These are phyloP conservation scores for Lepilemur septentrionalis DNA, from an alignment of 2,797 vertebrate species.

Conservation along the genomic window DNA sequence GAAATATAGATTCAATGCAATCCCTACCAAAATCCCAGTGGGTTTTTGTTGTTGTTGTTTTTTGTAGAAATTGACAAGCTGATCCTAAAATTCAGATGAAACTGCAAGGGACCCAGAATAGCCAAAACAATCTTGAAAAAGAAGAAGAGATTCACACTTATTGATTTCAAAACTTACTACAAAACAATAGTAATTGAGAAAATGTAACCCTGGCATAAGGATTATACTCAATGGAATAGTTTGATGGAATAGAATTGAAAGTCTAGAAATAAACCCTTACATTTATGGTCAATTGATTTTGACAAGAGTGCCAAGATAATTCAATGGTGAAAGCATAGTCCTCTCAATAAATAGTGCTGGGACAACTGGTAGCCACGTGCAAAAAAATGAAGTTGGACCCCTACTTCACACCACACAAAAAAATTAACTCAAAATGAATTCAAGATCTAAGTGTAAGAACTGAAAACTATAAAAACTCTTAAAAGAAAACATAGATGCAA, in stretches of 20 bases:
- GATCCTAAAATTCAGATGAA: background rate
- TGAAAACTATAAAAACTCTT: background rate
- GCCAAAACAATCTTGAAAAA: background rate
- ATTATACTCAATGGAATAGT: background rate
- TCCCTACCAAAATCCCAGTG: background rate
- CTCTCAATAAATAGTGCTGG: background rate
- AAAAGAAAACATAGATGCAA: background rate
- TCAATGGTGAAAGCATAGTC: background rate
- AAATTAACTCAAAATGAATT: background rate
- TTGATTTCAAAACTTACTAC: background rate
- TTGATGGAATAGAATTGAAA: background rate
- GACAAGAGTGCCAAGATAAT: background rate
- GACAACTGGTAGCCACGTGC: background rate
- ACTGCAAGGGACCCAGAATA: background rate
- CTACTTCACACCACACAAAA: background rate
- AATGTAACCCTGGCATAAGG: background rate
- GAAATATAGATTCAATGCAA: background rate
- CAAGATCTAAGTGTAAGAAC: background rate
- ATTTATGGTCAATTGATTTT: background rate
- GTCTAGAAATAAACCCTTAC: background rate
- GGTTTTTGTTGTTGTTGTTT: background rate
- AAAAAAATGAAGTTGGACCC: background rate
- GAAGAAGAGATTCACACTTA: background rate
- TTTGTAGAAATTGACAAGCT: background rate
- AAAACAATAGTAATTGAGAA: background rate